phyloP scores from a whole-genome alignment of 2,797 vertebrate genomes.

The Gouania willdenowi region DNA sequence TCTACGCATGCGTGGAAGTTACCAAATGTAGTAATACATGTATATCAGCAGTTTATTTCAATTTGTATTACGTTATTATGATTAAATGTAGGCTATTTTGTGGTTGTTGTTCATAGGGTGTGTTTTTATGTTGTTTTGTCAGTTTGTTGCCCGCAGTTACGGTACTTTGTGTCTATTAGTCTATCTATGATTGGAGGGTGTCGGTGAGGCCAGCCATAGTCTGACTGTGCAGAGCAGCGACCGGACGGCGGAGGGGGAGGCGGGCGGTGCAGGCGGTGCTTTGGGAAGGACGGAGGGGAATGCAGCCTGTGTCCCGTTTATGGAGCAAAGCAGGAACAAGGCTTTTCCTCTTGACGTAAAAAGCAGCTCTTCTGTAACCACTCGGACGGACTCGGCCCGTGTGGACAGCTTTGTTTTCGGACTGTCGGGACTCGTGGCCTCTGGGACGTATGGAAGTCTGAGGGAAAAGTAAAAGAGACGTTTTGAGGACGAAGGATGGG shows the following conservation, averaged over 20 bases:
- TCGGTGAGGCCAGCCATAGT: conserved; percentile 46
- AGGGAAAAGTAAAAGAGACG: conserved; percentile 40
- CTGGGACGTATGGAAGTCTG: conserved; percentile 30
- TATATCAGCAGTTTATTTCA: too few species aligned
- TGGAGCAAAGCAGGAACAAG: conserved; percentile 57
- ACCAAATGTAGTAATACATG: too few species aligned
- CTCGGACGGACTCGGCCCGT: too few species aligned
- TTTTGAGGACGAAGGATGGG: conserved; percentile 54
- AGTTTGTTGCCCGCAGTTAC: too few species aligned
- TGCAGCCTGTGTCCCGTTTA: conserved; percentile 56
- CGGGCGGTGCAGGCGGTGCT: conserved; percentile 19
- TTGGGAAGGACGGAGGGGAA: conserved; percentile 41
- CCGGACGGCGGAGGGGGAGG: conserved; percentile 61
- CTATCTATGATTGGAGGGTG: conserved; percentile 8
- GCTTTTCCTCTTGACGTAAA: conserved; percentile 21
- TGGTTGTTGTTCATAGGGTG: accelerated
- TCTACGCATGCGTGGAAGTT: conserved; percentile 26
- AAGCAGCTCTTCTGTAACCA: conserved; percentile 43
- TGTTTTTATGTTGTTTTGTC: too few species aligned
- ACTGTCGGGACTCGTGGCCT: conserved; percentile 14
- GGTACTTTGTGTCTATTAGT: too few species aligned
- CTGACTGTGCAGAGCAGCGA: conserved; percentile 54
- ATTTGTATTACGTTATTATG: neutral
- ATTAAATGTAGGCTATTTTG: accelerated
- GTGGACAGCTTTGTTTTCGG: too few species aligned